These are phyloP conservation scores for Lasioglossum malachurum DNA, from an alignment of 2,888 invertebrate species.

Conservation along the genomic window DNA sequence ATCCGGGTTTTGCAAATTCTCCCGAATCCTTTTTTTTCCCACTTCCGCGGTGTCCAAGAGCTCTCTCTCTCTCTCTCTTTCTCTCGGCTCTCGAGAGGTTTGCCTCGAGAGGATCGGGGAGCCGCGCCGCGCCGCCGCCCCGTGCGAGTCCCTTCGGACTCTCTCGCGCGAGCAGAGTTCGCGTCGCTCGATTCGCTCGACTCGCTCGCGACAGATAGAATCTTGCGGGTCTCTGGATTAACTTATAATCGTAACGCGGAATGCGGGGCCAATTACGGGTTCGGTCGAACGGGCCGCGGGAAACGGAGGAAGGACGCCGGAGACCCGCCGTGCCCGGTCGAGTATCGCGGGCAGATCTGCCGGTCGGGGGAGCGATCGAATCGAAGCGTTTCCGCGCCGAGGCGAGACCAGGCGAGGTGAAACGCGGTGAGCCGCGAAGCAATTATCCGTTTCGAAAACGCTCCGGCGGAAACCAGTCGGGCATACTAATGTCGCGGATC, in stretches of 20 bases:
- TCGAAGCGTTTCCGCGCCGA: constrained; percentile 24
- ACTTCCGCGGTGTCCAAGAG: constrained; percentile 47
- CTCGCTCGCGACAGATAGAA: constrained; percentile 51
- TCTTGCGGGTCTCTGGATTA: constrained; percentile 74
- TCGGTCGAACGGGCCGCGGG: constrained; percentile 32
- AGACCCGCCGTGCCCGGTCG: constrained; percentile 40
- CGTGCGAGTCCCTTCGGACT: neutral
- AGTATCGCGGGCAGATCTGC: constrained; percentile 63
- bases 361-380: constrained; percentile 42
- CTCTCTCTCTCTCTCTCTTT: neutral
- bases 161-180: constrained; percentile 13
- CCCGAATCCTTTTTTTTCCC: constrained; percentile 27
- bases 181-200: constrained; percentile 18
- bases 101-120: neutral
- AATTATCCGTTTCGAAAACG: constrained; percentile 61
- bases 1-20: constrained; percentile 73
- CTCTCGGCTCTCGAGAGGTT: neutral
- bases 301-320: neutral
- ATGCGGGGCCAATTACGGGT: constrained; percentile 82
- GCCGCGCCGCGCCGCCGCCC: neutral
- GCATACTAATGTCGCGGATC: constrained; percentile 57
- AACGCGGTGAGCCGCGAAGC: constrained; percentile 39
- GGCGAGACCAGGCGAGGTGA: constrained; percentile 33
- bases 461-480: constrained; percentile 48
- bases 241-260: constrained; percentile 84